phyloP scores from a whole-genome alignment of 1,140 invertebrate genomes.

The Drosophila trapezifrons region DNA sequence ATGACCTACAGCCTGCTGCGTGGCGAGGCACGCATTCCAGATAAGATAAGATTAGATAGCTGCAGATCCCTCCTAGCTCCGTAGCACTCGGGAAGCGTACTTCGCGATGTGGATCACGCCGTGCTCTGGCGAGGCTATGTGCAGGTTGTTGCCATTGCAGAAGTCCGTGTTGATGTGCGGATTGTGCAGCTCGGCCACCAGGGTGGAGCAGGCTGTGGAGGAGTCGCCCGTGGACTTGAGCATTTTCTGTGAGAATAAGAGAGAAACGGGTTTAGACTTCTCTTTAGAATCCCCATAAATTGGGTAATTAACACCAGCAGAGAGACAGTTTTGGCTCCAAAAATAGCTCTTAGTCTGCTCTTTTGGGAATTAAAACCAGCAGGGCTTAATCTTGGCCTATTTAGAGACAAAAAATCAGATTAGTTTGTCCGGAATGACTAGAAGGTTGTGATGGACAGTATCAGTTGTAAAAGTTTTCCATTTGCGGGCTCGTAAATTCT shows the following conservation, averaged over 20 bases:
- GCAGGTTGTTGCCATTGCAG: conserved; percentile 85
- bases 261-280: background rate
- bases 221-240: conserved; percentile 86
- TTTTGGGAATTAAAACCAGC: background rate
- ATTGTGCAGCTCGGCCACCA: conserved; percentile 87
- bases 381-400: too few species aligned
- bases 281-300: background rate
- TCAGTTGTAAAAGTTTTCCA: background rate
- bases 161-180: conserved; percentile 85
- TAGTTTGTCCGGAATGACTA: background rate
- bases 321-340: background rate
- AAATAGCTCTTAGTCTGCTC: background rate
- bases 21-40: background rate
- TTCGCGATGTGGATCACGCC: conserved; percentile 85
- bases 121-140: conserved; percentile 84
- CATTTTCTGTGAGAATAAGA: conserved; percentile 55
- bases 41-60: conserved; percentile 48
- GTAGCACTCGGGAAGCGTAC: conserved; percentile 82
- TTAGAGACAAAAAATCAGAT: background rate
- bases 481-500: background rate
- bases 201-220: conserved; percentile 86
- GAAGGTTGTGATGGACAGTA: background rate
- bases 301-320: background rate
- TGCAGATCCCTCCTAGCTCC: background rate
- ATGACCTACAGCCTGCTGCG: conserved; percentile 25